These are phyloP conservation scores for Panzeria rudis DNA, from an alignment of 2,888 invertebrate species.

Conservation along the genomic window DNA sequence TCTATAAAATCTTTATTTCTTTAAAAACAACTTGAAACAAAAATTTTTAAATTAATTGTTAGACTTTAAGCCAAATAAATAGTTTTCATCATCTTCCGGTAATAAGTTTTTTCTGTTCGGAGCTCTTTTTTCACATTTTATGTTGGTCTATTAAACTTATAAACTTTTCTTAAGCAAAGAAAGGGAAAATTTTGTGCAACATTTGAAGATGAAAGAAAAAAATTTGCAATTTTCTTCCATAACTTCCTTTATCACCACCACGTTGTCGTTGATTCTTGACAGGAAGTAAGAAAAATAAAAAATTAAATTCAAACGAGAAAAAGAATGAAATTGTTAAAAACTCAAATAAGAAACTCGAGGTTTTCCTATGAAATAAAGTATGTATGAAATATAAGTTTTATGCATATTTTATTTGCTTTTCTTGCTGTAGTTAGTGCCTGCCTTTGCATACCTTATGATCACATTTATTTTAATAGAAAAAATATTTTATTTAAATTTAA, in stretches of 20 bases:
- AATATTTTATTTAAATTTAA: constrained; percentile 68
- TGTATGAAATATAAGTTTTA: constrained; percentile 25
- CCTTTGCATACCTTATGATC: constrained; percentile 63
- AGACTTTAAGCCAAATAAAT: constrained; percentile 41
- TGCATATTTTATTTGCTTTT: constrained; percentile 46
- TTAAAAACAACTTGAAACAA: constrained; percentile 11
- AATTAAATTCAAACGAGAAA: neutral
- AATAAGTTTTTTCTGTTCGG: constrained; percentile 4
- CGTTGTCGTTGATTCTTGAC: constrained; percentile 52
- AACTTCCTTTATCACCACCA: constrained; percentile 66
- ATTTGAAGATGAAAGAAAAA: constrained; percentile 54
- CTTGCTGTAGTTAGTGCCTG: constrained; percentile 7
- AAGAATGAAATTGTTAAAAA: constrained; percentile 22
- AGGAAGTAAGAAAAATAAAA: constrained; percentile 51
- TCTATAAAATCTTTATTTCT: neutral
- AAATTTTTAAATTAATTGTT: constrained; percentile 5
- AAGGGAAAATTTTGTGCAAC: constrained; percentile 39
- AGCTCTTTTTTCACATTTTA: neutral
- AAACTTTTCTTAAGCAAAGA: constrained; percentile 23
- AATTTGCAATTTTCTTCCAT: constrained; percentile 59
- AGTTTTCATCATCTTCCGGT: constrained; percentile 43
- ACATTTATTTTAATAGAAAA: constrained; percentile 68
- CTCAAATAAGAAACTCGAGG: constrained; percentile 44
- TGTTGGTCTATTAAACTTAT: constrained; percentile 53
- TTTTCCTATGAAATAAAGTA: constrained; percentile 3